Evolutionary conservation across 2,888 invertebrate species (phyloP), one percentile per base, ranked within the genome.

Genomic region (Ellobium chinense): DNA sequence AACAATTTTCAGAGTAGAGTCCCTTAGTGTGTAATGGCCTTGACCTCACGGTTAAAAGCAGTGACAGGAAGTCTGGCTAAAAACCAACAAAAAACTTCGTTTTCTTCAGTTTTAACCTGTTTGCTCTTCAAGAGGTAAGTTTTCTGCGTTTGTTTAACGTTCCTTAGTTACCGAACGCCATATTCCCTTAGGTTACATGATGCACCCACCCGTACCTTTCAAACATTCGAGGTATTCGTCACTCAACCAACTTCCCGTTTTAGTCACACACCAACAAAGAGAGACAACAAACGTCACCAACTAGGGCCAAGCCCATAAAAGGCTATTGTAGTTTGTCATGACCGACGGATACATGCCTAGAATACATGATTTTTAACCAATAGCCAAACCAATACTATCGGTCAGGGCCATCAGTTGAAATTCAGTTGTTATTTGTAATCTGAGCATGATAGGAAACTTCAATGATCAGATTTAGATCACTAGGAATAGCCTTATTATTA

Each of bases 61-160:
- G 65, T 31, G 54, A 69, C 60, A 69, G 78, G 69, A 78, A 68
- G 68, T 69, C 36, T 78, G 69, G 63, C 46, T 9, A 34, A 74
- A 74, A 60, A 29, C 63, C 21, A 69, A 60, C 39, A 69, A 58
- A 68, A 58, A 68, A 12, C 37, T 60, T 24, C n/a, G 31, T 27
- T 14, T 60, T 54, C 2, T 60, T 54, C 18, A 58, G 24, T 58
- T 58, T 39, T 60, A 12, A 37, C 36, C 58, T 68, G 31, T 56
- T 68, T 37, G n/a, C 65, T 37, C 18, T 27, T 21, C 29, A 29
- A 14, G 24, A 78, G 78, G 78, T 78, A 78, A 69, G 78, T 69
- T 69, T 77, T 12, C 37, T 18, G 31, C 1, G 12, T 56, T 1
- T 27, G 2, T 29, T 31, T 1, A 31, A 27, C 37, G 24, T 72